Conservation (phyloP, 2,797 vertebrate species). For the Emydoidea blandingii region DNA sequence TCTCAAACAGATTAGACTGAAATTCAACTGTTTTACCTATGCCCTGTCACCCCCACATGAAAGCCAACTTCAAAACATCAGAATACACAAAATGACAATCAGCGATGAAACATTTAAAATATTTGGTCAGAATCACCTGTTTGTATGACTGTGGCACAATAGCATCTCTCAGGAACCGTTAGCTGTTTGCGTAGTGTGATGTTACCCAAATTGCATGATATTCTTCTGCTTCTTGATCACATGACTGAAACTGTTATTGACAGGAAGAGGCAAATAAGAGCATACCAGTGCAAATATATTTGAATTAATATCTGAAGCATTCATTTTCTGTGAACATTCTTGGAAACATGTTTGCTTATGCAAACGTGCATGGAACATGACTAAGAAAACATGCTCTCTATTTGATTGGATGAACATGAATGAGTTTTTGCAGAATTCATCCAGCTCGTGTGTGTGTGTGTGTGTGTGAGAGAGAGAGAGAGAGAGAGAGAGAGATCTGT, state of each 20-base stretch:
- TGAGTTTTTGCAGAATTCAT: neutral
- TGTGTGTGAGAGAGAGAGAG: neutral
- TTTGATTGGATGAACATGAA: rapidly evolving
- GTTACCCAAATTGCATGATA: too few relatives aligned
- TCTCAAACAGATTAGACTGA: neutral
- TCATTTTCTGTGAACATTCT: rapidly evolving
- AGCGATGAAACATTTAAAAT: neutral
- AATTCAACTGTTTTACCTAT: neutral
- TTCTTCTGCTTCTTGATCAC: neutral
- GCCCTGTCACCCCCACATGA: neutral
- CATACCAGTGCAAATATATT: rapidly evolving
- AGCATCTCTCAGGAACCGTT: neutral
- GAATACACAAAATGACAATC: neutral
- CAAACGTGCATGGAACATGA: neutral
- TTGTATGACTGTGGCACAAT: neutral
- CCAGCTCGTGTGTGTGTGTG: neutral
- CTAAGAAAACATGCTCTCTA: rapidly evolving
- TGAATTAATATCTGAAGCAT: rapidly evolving
- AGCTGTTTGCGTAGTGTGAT: neutral
- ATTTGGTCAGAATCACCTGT: neutral
- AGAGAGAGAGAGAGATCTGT: neutral
- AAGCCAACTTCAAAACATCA: neutral
- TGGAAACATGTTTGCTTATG: neutral
- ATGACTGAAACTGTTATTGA: neutral
- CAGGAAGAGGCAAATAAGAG: rapidly evolving